Percentiles rank a stretch among this genome's conserved stretches.
Evolutionary conservation across 2,797 vertebrate species (phyloP).

Genomic region (Sebastes oblongus): DNA sequence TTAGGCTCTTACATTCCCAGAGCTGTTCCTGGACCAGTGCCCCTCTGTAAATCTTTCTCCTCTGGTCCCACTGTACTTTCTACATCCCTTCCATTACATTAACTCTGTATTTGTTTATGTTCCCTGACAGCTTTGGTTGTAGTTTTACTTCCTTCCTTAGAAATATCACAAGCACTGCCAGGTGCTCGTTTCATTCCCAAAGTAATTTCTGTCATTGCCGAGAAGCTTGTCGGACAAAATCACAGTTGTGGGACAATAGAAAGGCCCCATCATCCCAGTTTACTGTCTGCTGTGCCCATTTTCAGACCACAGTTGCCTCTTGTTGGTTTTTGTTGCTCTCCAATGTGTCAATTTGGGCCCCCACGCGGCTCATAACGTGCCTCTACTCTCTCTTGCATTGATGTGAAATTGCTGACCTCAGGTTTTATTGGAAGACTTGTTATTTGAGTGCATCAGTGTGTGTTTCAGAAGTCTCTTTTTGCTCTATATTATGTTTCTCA

Average conservation of each 20-base stretch:
- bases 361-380: neutral
- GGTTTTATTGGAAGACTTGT: neutral
- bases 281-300: neutral
- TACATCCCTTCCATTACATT: constrained; percentile 14
- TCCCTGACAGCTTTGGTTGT: constrained; percentile 1
- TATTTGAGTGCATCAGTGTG: neutral
- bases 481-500: neutral
- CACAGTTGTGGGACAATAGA: constrained; percentile 5
- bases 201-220: neutral
- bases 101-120: constrained; percentile 18
- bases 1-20: constrained; percentile 23
- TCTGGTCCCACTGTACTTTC: constrained; percentile 12
- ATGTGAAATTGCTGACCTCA: neutral
- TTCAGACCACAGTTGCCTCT: neutral
- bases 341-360: neutral
- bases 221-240: neutral
- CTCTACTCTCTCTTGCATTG: neutral
- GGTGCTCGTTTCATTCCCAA: neutral
- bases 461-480: neutral
- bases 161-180: neutral
- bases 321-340: constrained; percentile 6
- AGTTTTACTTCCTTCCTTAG: neutral
- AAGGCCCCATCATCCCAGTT: neutral
- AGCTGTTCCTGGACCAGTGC: constrained; percentile 44
- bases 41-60: constrained; percentile 29